A percentile compares a stretch with the other conserved stretches of the same genome.
phyloP scores from a whole-genome alignment of 2,888 invertebrate genomes.

The Operophtera brumata region DNA sequence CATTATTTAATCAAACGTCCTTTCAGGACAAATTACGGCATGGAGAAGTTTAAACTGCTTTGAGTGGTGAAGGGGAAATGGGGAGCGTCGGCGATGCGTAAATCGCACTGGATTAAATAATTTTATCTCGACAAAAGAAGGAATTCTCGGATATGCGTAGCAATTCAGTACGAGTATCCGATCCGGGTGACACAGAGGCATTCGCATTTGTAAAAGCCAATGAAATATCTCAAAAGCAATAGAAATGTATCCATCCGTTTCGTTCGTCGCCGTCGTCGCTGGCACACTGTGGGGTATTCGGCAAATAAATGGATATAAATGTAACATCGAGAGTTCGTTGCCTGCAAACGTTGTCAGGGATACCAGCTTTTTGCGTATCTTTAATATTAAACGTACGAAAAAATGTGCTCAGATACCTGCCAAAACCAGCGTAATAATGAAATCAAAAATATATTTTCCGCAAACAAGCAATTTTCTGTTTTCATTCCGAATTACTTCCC shows the following conservation, averaged over 20 bases:
- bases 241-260: slow-evolving; percentile 55
- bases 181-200: slow-evolving; percentile 43
- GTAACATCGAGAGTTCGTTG: slow-evolving; percentile 42
- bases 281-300: slow-evolving; percentile 48
- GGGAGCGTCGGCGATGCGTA: slow-evolving; percentile 20
- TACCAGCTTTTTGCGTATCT: slow-evolving; percentile 3
- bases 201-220: slow-evolving; percentile 58
- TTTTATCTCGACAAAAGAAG: slow-evolving; percentile 35
- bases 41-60: slow-evolving; percentile 24
- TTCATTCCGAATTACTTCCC: slow-evolving; percentile 2
- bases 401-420: too few species aligned
- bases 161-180: slow-evolving; percentile 32
- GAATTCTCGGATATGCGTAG: slow-evolving; percentile 32
- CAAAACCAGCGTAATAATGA: neutral
- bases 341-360: slow-evolving; percentile 28
- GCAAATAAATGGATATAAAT: slow-evolving; percentile 60
- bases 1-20: slow-evolving; percentile 29
- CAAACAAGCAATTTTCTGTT: slow-evolving; percentile 8
- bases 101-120: slow-evolving; percentile 35
- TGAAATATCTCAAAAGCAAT: slow-evolving; percentile 59
- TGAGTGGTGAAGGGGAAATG: slow-evolving; percentile 10
- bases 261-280: slow-evolving; percentile 40
- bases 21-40: slow-evolving; percentile 21
- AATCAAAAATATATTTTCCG: slow-evolving; percentile 12
- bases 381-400: too few species aligned